Evolutionary conservation across 2,888 invertebrate species (phyloP).

Genomic region (Physocephala rufipes): DNA sequence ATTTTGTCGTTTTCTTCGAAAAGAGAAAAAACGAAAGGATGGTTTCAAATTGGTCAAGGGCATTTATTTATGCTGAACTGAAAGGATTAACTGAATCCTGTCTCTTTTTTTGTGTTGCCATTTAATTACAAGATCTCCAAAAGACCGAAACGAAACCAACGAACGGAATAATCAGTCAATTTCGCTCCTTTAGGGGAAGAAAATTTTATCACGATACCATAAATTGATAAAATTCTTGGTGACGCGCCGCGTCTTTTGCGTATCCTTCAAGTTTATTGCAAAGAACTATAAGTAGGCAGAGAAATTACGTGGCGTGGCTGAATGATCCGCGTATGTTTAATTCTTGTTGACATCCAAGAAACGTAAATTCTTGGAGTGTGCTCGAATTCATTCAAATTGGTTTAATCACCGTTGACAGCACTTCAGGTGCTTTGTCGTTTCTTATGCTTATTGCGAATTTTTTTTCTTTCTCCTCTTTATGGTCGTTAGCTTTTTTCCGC

Average conservation of each 20-base stretch:
- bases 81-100: too few relatives aligned
- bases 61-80: neutral
- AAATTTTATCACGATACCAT: conserved; percentile 22
- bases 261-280: conserved; percentile 19
- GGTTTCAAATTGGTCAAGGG: too few relatives aligned
- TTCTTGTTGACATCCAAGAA: conserved; percentile 1
- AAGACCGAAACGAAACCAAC: neutral
- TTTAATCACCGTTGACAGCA: conserved; percentile 48
- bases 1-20: too few relatives aligned
- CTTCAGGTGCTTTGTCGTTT: neutral
- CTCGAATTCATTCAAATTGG: conserved; percentile 46
- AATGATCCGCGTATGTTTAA: neutral
- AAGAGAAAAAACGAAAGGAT: too few relatives aligned
- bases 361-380: conserved; percentile 26
- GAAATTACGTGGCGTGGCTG: too few relatives aligned
- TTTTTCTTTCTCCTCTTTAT: too few relatives aligned
- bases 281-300: conserved; percentile 13
- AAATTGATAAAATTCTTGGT: conserved; percentile 4
- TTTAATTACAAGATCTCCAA: neutral
- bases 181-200: conserved; percentile 19
- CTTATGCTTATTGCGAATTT: too few relatives aligned
- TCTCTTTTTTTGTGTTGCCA: neutral
- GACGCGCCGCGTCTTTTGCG: neutral
- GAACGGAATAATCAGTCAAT: neutral
- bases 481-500: neutral